Base-by-base conservation (phyloP, 2,888 invertebrate species). In the Rotaria magnacalcarata region DNA sequence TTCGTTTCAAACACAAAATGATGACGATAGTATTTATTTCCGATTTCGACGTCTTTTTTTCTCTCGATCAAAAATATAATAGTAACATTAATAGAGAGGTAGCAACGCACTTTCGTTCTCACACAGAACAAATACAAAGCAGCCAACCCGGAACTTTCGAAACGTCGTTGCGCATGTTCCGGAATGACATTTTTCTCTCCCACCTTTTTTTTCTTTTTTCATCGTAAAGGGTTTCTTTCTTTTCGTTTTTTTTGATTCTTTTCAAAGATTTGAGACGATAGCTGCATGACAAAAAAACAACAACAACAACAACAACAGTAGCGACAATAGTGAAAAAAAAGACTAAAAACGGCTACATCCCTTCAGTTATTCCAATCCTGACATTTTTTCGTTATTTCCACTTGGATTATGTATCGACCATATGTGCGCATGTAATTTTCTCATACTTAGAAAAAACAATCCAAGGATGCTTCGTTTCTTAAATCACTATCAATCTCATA, bases 81-180 rank as follows among this genome's bases (percentile, higher is more conserved):
- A 67, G 67, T 67, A 67, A 34, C 67, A 34, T 67, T 67, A 67
- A 67, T 34, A 67, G 67, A 67, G 34, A 67, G 67, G 67, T 67
- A 67, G 67, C 67, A 67, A 67, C 67, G 67, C 67, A 67, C 67
- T 67, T 67, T 67, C 67, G 67, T 67, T 27, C 27, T 27, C 67
- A 27, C 67, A 34, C 67, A 67, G 67, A 67, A 67, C 67, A 67
- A 67, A 67, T 67, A 67, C 34, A 67, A 67, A 67, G 67, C 67
- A 67, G 67, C 67, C 67, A 67, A 67, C 67, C 67, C 67, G 67
- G 67, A 67, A 67, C 67, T 67, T 85, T 47, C 85, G 85, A 56
- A 60, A 60, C 85, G 85, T 43, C 60, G 58, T 43, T 60, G 41
- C 60, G 85, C 60, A 34, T 60, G 41, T 58, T 60, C 47, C 85